Percentiles rank a stretch among this genome's conserved stretches.
Conservation (phyloP, 2,888 invertebrate genomes). For the Ptilodon capucinus region DNA sequence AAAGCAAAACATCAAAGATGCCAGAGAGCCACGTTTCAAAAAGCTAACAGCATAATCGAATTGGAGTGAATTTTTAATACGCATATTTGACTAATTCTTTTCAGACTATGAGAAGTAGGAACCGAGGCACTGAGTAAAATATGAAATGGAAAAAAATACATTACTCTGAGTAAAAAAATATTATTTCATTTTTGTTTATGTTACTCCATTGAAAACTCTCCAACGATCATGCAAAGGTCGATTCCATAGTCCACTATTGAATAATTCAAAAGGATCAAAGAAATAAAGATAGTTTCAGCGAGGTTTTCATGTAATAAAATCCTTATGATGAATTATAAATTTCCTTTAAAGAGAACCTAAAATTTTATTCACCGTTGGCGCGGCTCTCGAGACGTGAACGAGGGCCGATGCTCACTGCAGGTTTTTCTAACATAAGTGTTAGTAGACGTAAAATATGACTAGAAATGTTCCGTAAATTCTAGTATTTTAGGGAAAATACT, state of each 20-base stretch:
- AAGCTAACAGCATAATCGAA: constrained; percentile 35
- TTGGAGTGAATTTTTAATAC: constrained; percentile 21
- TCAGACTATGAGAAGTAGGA: neutral
- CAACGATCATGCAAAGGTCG: neutral
- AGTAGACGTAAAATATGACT: constrained; percentile 32
- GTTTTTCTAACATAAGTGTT: constrained; percentile 59
- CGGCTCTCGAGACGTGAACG: constrained; percentile 61
- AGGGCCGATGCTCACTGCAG: constrained; percentile 75
- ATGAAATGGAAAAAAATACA: neutral
- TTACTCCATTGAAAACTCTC: neutral
- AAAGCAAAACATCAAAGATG: constrained; percentile 64
- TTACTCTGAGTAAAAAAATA: constrained; percentile 3
- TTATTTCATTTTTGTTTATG: constrained; percentile 1
- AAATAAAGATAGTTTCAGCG: constrained; percentile 7
- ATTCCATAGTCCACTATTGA: neutral
- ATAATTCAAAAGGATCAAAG: constrained; percentile 6
- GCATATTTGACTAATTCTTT: constrained; percentile 1
- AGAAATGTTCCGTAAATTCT: constrained; percentile 29
- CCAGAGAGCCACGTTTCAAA: constrained; percentile 29
- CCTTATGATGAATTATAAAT: constrained; percentile 42
- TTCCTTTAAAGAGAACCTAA: constrained; percentile 46
- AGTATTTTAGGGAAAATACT: no score
- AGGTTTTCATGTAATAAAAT: constrained; percentile 19
- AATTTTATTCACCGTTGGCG: constrained; percentile 61
- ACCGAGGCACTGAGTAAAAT: neutral